Percentiles rank a stretch among this genome's conserved stretches.
Evolutionary conservation across 2,888 invertebrate genomes (phyloP).

Genomic region (Pristionchus mayeri): DNA sequence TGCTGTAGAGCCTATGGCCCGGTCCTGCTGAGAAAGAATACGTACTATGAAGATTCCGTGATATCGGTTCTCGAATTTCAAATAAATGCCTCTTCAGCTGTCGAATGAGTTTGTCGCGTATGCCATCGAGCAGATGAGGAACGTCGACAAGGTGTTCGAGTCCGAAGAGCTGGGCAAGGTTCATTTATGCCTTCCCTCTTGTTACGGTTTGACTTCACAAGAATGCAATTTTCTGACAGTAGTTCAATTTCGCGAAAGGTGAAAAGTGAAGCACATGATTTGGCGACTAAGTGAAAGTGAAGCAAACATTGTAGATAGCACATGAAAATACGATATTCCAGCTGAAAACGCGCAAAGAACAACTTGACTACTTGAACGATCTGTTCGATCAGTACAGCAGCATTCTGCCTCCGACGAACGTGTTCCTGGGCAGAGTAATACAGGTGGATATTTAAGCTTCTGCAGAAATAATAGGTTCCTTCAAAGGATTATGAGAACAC

Average conservation of each 20-base stretch:
- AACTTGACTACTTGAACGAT: slow-evolving; percentile 57
- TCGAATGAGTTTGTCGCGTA: slow-evolving; percentile 57
- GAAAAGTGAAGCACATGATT: too few relatives aligned
- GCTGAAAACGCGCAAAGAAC: slow-evolving; percentile 44
- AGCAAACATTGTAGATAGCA: too few relatives aligned
- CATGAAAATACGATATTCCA: neutral
- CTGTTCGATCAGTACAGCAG: slow-evolving; percentile 54
- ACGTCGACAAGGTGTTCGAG: slow-evolving; percentile 61
- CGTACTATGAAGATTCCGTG: too few relatives aligned
- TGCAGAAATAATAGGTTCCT: neutral
- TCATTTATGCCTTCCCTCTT: neutral
- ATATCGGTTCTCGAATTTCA: too few relatives aligned
- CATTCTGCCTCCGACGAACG: slow-evolving; percentile 61
- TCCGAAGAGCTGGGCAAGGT: slow-evolving; percentile 59
- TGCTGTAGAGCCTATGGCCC: too few relatives aligned
- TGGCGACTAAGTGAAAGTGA: too few relatives aligned
- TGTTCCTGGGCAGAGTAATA: slow-evolving; percentile 63
- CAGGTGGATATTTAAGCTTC: slow-evolving; percentile 52
- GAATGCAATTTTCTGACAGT: too few relatives aligned
- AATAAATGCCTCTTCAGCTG: slow-evolving; percentile 48
- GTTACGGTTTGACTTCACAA: neutral
- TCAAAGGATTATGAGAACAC: neutral
- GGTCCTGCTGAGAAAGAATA: too few relatives aligned
- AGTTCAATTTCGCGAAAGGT: neutral
- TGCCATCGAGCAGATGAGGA: slow-evolving; percentile 64